Conservation (phyloP, 2,797 vertebrate species). For the Momotus momota region DNA sequence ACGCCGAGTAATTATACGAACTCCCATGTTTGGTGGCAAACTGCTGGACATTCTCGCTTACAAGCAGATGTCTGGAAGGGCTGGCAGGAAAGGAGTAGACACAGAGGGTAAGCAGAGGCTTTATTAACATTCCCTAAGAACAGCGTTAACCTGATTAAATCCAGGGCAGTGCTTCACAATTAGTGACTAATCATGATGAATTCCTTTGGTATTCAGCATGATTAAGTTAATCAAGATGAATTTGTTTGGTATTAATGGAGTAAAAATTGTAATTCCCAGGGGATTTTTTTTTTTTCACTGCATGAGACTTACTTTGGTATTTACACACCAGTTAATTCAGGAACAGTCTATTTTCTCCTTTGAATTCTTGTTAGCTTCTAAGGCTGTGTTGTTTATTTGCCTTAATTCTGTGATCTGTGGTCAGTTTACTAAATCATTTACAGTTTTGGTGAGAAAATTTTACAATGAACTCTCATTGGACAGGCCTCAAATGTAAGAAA, state of each 20-base stretch:
- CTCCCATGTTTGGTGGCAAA: slow-evolving; percentile 90
- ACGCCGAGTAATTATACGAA: slow-evolving; percentile 93
- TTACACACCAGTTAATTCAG: background rate
- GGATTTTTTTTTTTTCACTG: background rate
- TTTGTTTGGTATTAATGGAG: slow-evolving; percentile 54
- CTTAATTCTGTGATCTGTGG: background rate
- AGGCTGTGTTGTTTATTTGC: background rate
- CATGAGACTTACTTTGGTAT: background rate
- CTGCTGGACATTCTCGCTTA: slow-evolving; percentile 93
- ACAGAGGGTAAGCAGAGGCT: slow-evolving; percentile 83
- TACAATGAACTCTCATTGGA: background rate
- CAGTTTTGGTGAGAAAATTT: background rate
- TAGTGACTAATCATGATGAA: slow-evolving; percentile 27
- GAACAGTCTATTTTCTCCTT: background rate
- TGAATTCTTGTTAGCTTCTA: background rate
- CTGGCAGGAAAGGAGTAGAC: slow-evolving; percentile 96
- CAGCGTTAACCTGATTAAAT: slow-evolving; percentile 28
- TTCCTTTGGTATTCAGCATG: slow-evolving; percentile 30
- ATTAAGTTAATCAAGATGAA: slow-evolving; percentile 54
- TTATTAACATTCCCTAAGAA: slow-evolving; percentile 11
- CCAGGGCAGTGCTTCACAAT: background rate
- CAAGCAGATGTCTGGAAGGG: slow-evolving; percentile 97
- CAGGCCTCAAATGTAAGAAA: background rate
- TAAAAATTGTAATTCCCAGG: slow-evolving; percentile 18
- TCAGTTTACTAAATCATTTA: background rate